A percentile compares a stretch with the other conserved stretches of the same genome.
Conservation (phyloP, 2,888 invertebrate species). For the Zygothrica quintamaculata region DNA sequence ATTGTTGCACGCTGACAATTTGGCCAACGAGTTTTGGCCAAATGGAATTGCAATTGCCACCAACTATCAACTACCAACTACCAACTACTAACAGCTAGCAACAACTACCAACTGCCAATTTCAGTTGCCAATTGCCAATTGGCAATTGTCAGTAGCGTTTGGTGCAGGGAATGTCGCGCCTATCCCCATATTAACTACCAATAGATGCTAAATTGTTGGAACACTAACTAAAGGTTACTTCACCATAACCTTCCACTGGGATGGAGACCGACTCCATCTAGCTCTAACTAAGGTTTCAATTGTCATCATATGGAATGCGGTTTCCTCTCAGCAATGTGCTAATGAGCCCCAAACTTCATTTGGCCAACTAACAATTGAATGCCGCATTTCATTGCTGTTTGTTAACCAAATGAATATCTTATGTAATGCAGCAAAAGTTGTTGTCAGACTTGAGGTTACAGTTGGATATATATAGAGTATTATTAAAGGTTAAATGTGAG, state of each 20-base stretch:
- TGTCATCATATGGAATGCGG: constrained; percentile 35
- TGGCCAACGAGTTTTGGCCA: constrained; percentile 59
- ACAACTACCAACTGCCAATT: constrained; percentile 22
- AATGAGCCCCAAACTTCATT: constrained; percentile 2
- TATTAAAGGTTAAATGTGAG: no score
- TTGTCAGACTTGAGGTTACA: no score
- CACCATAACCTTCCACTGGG: background rate
- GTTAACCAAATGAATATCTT: background rate
- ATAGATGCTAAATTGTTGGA: constrained; percentile 67
- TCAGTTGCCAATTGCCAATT: constrained; percentile 26
- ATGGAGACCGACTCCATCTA: background rate
- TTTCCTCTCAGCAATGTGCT: constrained; percentile 11
- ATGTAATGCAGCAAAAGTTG: background rate
- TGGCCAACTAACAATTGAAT: background rate
- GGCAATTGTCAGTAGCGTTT: constrained; percentile 69
- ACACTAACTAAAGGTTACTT: constrained; percentile 51
- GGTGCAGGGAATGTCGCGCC: constrained; percentile 77
- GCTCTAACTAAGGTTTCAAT: constrained; percentile 47
- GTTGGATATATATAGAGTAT: no score
- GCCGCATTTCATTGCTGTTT: background rate
- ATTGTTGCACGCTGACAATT: constrained; percentile 81
- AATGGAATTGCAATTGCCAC: constrained; percentile 36
- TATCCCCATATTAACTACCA: constrained; percentile 56
- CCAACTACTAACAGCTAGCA: no score
- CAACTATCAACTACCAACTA: constrained; percentile 1